Conservation (phyloP, 2,797 vertebrate species). For the Sardinella longiceps region DNA sequence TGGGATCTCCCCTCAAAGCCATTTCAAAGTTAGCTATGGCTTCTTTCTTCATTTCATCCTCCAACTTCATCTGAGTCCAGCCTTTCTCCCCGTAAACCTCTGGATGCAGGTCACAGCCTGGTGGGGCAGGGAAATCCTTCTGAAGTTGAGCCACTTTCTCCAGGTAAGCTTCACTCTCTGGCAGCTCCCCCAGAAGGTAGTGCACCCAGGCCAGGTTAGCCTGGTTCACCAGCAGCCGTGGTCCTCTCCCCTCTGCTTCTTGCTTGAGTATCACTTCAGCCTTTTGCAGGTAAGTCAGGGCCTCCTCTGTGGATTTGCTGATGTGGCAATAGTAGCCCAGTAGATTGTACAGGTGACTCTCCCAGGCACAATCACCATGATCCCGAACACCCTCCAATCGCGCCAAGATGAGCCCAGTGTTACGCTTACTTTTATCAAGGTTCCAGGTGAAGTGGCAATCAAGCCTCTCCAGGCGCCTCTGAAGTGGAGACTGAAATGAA, state of each 20-base stretch:
- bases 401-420: background rate
- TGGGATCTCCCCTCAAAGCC: background rate
- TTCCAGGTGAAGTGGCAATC: constrained; percentile 40
- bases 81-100: constrained; percentile 37
- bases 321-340: constrained; percentile 25
- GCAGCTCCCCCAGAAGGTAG: background rate
- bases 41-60: background rate
- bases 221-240: constrained; percentile 30
- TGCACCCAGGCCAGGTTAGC: constrained; percentile 40
- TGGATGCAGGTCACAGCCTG: constrained; percentile 25
- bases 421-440: background rate
- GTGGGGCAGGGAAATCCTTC: background rate
- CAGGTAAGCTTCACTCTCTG: constrained; percentile 11
- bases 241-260: background rate
- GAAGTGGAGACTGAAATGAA: background rate
- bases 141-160: background rate
- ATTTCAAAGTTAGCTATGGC: background rate
- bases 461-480: background rate
- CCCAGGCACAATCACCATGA: background rate
- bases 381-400: background rate
- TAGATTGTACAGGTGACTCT: constrained; percentile 32
- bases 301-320: background rate
- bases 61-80: background rate
- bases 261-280: constrained; percentile 19
- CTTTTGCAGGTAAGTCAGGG: background rate